Percentiles rank a stretch among this genome's conserved stretches.
Conservation (phyloP, 92 coral and sea anemone genomes). For the Montipora capitata region DNA sequence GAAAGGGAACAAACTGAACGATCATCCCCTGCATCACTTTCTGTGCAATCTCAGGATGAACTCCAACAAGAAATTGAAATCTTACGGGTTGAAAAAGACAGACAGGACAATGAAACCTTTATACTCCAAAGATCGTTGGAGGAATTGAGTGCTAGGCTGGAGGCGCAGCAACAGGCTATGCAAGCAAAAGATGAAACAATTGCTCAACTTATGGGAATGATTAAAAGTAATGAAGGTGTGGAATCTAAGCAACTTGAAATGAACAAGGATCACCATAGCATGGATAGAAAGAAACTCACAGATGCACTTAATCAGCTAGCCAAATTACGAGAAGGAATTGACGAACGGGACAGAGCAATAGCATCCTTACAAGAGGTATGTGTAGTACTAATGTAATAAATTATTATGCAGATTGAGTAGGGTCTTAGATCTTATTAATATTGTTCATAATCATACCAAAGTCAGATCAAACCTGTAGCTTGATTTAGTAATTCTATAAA, state of each 20-base stretch:
- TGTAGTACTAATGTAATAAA: neutral
- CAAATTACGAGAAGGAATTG: conserved; percentile 71
- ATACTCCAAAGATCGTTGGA: conserved; percentile 89
- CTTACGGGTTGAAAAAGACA: conserved; percentile 82
- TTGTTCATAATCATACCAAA: too few relatives aligned
- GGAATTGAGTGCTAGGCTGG: conserved; percentile 85
- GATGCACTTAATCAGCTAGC: conserved; percentile 80
- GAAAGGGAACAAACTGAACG: conserved; percentile 62
- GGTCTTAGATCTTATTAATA: neutral
- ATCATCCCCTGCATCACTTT: conserved; percentile 66
- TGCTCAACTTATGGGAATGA: conserved; percentile 87
- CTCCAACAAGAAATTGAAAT: conserved; percentile 83
- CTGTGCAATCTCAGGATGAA: conserved; percentile 79
- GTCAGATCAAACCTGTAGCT: too few relatives aligned
- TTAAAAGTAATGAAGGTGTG: conserved; percentile 82
- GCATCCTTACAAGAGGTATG: conserved; percentile 85
- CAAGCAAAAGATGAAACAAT: conserved; percentile 89
- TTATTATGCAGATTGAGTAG: neutral
- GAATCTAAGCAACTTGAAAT: conserved; percentile 75
- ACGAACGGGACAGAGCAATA: conserved; percentile 82
- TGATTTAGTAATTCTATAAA: too few relatives aligned
- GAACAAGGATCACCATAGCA: conserved; percentile 67
- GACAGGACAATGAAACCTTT: conserved; percentile 89
- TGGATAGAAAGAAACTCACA: conserved; percentile 80
- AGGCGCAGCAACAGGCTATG: conserved; percentile 84